These are phyloP conservation scores for Lithosia quadra DNA, from an alignment of 2,888 invertebrate species.

Conservation along the genomic window DNA sequence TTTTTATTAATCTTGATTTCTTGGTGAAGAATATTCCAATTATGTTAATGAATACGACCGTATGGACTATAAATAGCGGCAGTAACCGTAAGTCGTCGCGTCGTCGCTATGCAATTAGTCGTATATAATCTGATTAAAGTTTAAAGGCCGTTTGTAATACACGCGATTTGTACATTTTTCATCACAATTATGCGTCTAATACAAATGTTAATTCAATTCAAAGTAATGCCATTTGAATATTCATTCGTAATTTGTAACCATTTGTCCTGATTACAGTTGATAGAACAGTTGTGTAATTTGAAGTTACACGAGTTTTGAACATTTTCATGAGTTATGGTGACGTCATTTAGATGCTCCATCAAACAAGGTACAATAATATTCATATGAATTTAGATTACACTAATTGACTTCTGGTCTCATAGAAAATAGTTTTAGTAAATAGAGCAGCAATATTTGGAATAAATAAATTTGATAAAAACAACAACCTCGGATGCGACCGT, in stretches of 20 bases:
- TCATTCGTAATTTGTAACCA: background rate
- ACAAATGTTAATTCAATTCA: slow-evolving; percentile 37
- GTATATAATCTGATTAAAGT: slow-evolving; percentile 48
- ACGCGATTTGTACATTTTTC: slow-evolving; percentile 48
- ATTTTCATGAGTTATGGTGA: too few relatives aligned
- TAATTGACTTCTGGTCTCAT: too few relatives aligned
- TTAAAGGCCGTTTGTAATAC: slow-evolving; percentile 27
- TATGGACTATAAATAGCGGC: slow-evolving; percentile 38
- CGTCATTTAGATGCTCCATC: background rate
- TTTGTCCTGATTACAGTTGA: background rate
- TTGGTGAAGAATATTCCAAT: slow-evolving; percentile 44
- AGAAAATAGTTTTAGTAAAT: too few relatives aligned
- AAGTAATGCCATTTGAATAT: background rate
- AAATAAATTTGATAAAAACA: background rate
- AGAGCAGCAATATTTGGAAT: background rate
- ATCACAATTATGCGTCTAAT: slow-evolving; percentile 41
- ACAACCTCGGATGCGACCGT: too few relatives aligned
- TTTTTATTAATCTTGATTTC: slow-evolving; percentile 48
- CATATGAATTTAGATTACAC: too few relatives aligned
- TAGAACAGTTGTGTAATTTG: background rate
- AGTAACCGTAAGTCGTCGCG: slow-evolving; percentile 51
- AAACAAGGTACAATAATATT: too few relatives aligned
- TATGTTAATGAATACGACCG: slow-evolving; percentile 46
- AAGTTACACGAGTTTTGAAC: background rate
- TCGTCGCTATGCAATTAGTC: slow-evolving; percentile 63